These are phyloP conservation scores for Bathynomus jamesi DNA, from an alignment of 1,140 invertebrate species.

Conservation along the genomic window DNA sequence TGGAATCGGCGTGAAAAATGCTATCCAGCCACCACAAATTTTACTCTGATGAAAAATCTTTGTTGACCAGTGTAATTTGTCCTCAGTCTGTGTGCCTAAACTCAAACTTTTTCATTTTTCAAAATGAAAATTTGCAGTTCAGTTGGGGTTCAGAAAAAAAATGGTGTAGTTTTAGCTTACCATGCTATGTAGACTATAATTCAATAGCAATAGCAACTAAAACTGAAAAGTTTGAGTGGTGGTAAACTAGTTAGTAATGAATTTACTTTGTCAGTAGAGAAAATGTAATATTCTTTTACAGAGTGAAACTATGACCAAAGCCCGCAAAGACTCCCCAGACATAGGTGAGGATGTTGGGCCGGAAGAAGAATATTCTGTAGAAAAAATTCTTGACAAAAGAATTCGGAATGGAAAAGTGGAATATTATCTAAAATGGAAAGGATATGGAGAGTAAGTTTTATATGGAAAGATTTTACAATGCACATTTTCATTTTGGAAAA, in stretches of 20 bases:
- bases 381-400: constrained; percentile 49
- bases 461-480: too few species aligned
- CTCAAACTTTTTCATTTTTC: too few species aligned
- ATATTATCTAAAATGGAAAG: constrained; percentile 53
- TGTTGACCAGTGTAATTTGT: too few species aligned
- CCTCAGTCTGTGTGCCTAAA: too few species aligned
- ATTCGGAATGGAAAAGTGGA: constrained; percentile 46
- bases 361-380: constrained; percentile 48
- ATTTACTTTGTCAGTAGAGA: background rate
- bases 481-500: too few species aligned
- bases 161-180: background rate
- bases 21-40: too few species aligned
- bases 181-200: background rate
- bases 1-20: too few species aligned
- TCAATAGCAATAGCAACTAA: background rate
- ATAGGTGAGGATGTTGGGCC: background rate
- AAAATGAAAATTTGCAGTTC: background rate
- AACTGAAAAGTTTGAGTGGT: background rate
- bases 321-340: background rate
- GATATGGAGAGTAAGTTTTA: constrained; percentile 48
- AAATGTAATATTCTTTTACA: background rate
- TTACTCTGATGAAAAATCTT: too few species aligned
- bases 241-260: background rate
- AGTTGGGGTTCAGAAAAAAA: background rate
- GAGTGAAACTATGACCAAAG: background rate